Conservation (phyloP, 2,888 invertebrate genomes). For the Melanargia galathea region DNA sequence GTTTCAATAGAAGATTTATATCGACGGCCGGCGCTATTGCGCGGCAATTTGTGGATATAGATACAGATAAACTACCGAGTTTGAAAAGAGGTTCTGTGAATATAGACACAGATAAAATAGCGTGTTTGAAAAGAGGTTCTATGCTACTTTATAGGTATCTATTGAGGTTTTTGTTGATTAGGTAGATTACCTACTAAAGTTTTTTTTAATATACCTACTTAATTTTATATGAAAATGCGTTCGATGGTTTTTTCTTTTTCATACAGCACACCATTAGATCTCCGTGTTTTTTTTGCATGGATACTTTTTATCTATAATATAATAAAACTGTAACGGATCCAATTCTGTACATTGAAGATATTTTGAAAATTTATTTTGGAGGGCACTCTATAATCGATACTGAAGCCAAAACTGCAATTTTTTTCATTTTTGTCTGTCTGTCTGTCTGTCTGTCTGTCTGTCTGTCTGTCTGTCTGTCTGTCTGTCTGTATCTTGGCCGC, state of each 20-base stretch:
- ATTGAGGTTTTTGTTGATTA: conserved; percentile 5
- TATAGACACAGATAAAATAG: conserved; percentile 20
- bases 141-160: not conserved
- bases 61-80: conserved; percentile 60
- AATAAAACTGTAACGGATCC: no score
- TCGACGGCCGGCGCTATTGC: conserved; percentile 71
- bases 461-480: no score
- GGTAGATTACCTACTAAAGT: not conserved
- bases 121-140: conserved; percentile 10
- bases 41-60: conserved; percentile 78
- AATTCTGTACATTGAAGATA: no score
- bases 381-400: no score
- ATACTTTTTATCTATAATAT: no score
- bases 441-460: no score
- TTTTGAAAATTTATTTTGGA: no score
- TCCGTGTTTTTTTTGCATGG: no score
- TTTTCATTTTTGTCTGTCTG: no score
- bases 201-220: not conserved
- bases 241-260: not conserved
- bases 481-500: no score
- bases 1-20: conserved; percentile 72
- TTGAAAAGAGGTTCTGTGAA: conserved; percentile 25
- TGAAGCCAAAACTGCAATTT: no score
- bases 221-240: not conserved
- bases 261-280: no score